These are phyloP conservation scores for Chrysomela aeneicollis DNA, from an alignment of 2,888 invertebrate genomes.

Conservation along the genomic window DNA sequence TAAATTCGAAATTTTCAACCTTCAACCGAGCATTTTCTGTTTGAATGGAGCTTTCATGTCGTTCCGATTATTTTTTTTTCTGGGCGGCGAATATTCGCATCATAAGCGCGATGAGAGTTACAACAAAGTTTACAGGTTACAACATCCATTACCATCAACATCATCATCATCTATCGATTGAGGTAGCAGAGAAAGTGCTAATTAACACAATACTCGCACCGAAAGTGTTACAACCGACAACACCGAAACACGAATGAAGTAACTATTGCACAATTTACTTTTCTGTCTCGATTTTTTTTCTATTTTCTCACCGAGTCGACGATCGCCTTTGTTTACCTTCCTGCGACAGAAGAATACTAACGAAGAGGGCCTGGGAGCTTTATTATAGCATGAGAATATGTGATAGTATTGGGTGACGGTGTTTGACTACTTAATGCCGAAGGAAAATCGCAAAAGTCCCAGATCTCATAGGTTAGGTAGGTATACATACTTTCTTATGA, in stretches of 20 bases:
- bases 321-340: constrained; percentile 24
- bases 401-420: no score
- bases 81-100: no score
- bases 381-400: constrained; percentile 33
- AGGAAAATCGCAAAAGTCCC: no score
- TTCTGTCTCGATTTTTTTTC: constrained; percentile 36
- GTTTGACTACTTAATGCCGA: no score
- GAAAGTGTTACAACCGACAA: constrained; percentile 53
- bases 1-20: no score
- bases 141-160: neutral
- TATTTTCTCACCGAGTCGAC: constrained; percentile 31
- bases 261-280: constrained; percentile 53
- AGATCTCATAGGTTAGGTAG: no score
- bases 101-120: no score
- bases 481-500: no score
- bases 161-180: neutral
- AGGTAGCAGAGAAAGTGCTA: constrained; percentile 37
- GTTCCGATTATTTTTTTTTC: no score
- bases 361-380: constrained; percentile 22
- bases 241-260: constrained; percentile 53
- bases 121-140: no score
- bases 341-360: constrained; percentile 29
- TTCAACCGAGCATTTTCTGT: no score
- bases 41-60: no score
- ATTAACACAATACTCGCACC: constrained; percentile 42